Percentiles rank a stretch among this genome's conserved stretches.
phyloP scores from a whole-genome alignment of 1,140 invertebrate species.

The Camponotus pennsylvanicus region DNA sequence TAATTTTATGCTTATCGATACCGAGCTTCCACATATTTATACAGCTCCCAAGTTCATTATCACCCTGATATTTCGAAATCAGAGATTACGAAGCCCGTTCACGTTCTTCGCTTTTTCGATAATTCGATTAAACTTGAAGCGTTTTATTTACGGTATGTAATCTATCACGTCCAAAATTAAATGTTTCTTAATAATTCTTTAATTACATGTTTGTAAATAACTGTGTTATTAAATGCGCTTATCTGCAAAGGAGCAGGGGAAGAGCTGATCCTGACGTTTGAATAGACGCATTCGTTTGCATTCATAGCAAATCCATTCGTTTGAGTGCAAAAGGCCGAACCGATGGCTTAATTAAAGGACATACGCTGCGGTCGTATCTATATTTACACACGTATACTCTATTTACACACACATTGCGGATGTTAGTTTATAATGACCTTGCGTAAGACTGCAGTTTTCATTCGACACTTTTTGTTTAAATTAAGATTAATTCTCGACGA shows the following conservation, averaged over 20 bases:
- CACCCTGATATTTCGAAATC: not conserved
- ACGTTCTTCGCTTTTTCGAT: not conserved
- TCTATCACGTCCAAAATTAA: not conserved
- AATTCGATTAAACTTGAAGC: not conserved
- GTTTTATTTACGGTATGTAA: not conserved
- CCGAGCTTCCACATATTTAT: not conserved
- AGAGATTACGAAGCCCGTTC: not conserved
- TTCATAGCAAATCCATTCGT: not conserved
- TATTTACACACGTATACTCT: not conserved
- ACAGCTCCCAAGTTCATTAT: not conserved
- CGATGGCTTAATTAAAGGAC: slow-evolving; percentile 34
- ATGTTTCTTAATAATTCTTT: not conserved
- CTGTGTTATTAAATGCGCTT: slow-evolving; percentile 5
- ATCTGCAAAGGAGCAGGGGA: not conserved
- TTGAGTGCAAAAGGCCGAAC: slow-evolving; percentile 22
- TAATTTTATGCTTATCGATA: not conserved
- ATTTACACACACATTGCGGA: slow-evolving; percentile 3
- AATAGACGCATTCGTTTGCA: slow-evolving; percentile 23
- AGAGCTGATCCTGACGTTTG: not conserved
- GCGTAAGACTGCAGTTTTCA: not conserved
- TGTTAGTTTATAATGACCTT: not conserved
- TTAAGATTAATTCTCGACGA: not conserved
- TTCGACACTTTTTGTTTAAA: not conserved
- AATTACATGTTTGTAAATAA: not conserved
- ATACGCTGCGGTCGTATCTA: not conserved